phyloP scores from a whole-genome alignment of 2,888 invertebrate genomes.

The Mechanitis messenoides region DNA sequence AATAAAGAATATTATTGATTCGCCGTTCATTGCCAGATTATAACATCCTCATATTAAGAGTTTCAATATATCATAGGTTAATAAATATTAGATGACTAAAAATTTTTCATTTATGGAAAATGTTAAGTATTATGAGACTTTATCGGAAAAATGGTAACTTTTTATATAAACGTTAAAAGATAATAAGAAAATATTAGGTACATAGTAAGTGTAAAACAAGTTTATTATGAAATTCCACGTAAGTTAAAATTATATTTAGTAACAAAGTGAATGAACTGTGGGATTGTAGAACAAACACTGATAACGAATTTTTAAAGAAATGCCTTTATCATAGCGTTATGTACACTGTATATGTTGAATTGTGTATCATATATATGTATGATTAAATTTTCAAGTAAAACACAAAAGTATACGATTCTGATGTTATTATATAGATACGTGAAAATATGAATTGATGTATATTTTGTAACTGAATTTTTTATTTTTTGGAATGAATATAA shows the following conservation, averaged over 20 bases:
- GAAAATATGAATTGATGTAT: too few relatives aligned
- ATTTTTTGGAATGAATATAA: too few relatives aligned
- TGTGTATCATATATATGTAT: too few relatives aligned
- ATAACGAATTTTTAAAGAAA: constrained; percentile 37
- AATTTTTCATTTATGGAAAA: too few relatives aligned
- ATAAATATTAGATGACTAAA: too few relatives aligned
- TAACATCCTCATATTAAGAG: constrained; percentile 17
- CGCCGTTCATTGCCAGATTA: constrained; percentile 34
- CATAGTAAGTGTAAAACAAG: neutral
- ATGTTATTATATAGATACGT: too few relatives aligned
- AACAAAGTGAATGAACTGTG: constrained; percentile 38
- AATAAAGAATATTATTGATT: constrained; percentile 43
- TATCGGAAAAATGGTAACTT: neutral
- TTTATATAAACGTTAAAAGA: neutral
- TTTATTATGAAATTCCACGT: neutral
- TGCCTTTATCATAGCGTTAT: constrained; percentile 33
- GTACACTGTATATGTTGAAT: constrained; percentile 30
- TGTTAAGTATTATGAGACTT: neutral
- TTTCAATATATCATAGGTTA: too few relatives aligned
- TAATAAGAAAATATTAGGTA: neutral
- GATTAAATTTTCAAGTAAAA: too few relatives aligned
- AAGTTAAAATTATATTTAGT: neutral
- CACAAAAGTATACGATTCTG: too few relatives aligned
- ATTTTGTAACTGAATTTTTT: too few relatives aligned
- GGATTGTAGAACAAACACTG: constrained; percentile 39